Evolutionary conservation across 2,888 invertebrate genomes (phyloP), one percentile per base, ranked within the genome.

Genomic region (Nomada lathburiana): DNA sequence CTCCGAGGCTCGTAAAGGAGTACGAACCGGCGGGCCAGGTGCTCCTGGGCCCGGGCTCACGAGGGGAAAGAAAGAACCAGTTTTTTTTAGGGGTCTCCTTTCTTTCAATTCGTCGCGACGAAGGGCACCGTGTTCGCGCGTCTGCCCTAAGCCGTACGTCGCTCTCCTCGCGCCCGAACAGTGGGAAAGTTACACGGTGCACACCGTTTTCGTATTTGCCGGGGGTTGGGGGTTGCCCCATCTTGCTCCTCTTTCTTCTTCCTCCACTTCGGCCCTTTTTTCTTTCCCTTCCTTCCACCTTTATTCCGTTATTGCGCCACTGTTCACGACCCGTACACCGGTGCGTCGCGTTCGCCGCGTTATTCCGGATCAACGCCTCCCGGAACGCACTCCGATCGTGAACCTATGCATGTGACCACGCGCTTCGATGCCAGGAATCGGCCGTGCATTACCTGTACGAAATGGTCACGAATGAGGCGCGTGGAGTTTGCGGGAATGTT

Each of bases 1-100:
- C 82, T 83, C 79, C 78, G 73, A 60, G 83, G 82, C 70, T 84
- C 80, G 86, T 83, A 77, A 85, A 87, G 80, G 81, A 84, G 82
- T 76, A 75, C 84, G 84, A 74, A 77, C 82, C 82, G 88, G 86
- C 88, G 89, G 88, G 90, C 93, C 93, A 93, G 93, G 93, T 93
- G 93, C 83, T 82, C 73, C 62, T 62, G 57, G 57, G 65, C 78
- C 87, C 88, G 89, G 80, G 87, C 82, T 87, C 71, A 84, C 86
- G 71, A 89, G 89, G 90, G 90, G 87, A 89, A 87, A 88, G 89
- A 90, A 89, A 90, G 90, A 91, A 89, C 88, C 88, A 90, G 88
- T 89, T 88, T 89, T 88, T 85, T 89, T 86, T 78, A 86, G 86
- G 86, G 86, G 83, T 84, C 89, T 88, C 85, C 82, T 88, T 87